These are phyloP conservation scores for Rhynchopsitta pachyrhyncha DNA, from an alignment of 2,113 vertebrate genomes.

Conservation along the genomic window DNA sequence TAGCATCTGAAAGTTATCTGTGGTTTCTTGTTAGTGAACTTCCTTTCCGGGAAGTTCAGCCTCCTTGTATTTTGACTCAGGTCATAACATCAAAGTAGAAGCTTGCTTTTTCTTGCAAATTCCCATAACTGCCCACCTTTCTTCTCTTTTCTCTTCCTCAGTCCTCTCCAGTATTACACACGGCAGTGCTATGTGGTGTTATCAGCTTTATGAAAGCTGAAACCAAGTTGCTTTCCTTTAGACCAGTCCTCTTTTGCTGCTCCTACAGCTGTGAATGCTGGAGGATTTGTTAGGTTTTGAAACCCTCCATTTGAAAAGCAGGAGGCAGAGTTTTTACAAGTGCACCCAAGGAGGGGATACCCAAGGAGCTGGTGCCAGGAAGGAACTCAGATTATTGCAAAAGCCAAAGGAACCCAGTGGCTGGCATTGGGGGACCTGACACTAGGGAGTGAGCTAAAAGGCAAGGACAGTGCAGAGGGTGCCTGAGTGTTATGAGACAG, in stretches of 20 bases:
- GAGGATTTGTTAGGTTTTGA: neutral
- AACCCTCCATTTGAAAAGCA: neutral
- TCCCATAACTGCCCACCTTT: constrained; percentile 14
- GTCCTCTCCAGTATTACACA: accelerated
- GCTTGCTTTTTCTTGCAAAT: constrained; percentile 27
- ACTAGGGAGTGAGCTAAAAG: neutral
- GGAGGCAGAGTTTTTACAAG: neutral
- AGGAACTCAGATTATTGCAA: neutral
- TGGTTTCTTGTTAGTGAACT: constrained; percentile 48
- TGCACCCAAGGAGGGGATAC: neutral
- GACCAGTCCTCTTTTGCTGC: neutral
- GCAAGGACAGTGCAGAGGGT: neutral
- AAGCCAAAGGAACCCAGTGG: neutral
- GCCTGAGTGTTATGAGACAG: neutral
- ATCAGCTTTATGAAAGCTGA: neutral
- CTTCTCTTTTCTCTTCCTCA: neutral
- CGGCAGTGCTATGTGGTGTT: neutral
- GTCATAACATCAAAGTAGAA: neutral
- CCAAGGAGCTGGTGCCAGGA: neutral
- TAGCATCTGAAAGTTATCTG: constrained; percentile 36
- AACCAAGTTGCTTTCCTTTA: neutral
- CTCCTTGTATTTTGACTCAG: constrained; percentile 60
- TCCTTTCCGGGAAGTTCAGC: constrained; percentile 53
- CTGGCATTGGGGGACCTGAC: neutral
- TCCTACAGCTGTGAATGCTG: neutral